Conservation (phyloP, 2,113 vertebrate species). For the Paedocypris sp. region DNA sequence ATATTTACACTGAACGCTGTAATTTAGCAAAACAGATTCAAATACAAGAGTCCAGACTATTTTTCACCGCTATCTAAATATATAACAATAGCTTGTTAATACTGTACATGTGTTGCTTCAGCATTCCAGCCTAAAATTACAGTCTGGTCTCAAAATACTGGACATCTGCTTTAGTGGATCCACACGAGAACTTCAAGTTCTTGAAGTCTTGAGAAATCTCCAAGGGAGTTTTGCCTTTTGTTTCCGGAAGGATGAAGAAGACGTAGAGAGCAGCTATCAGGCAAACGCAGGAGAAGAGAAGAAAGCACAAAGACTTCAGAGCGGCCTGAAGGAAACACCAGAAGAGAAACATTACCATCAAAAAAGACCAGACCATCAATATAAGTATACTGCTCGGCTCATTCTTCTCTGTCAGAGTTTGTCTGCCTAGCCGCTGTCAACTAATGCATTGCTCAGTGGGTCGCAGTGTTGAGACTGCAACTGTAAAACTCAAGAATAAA, state of each 20-base stretch:
- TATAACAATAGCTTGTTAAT: neutral
- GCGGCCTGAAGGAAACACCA: slow-evolving; percentile 36
- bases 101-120: no score
- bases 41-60: no score
- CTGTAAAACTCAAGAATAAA: no score
- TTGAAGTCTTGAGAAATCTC: slow-evolving; percentile 57
- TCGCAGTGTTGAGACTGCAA: no score
- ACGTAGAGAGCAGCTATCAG: slow-evolving; percentile 43
- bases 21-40: no score
- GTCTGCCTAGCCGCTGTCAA: no score
- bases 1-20: no score
- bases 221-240: slow-evolving; percentile 59
- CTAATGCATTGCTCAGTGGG: no score
- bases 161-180: slow-evolving; percentile 28
- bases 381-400: no score
- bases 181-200: slow-evolving; percentile 44
- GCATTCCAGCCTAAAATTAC: no score
- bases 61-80: neutral
- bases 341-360: neutral
- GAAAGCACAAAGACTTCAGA: slow-evolving; percentile 48
- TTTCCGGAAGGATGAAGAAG: slow-evolving; percentile 59
- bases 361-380: neutral
- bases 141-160: slow-evolving; percentile 42
- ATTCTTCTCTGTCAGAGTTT: no score
- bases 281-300: slow-evolving; percentile 48